Evolutionary conservation across 2,888 invertebrate genomes (phyloP).

Genomic region (Oxytorus armatus): DNA sequence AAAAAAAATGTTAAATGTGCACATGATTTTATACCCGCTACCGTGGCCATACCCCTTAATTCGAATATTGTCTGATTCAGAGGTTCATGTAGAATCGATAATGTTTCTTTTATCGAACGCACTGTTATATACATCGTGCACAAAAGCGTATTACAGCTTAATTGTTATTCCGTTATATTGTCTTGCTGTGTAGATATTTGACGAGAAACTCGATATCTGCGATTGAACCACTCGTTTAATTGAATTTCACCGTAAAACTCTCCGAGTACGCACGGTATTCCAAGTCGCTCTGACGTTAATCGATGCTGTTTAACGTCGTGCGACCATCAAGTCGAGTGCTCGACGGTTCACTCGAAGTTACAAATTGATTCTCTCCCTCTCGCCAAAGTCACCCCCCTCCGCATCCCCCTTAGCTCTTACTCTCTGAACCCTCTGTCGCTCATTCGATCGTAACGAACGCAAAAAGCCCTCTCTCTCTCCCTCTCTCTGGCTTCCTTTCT

Average conservation of each 20-base stretch:
- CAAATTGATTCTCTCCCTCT: constrained; percentile 34
- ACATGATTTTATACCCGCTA: no score
- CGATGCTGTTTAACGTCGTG: constrained; percentile 56
- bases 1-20: no score
- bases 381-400: constrained; percentile 30
- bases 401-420: constrained; percentile 16
- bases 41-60: no score
- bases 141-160: neutral
- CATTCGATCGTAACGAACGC: constrained; percentile 39
- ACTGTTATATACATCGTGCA: neutral
- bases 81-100: no score
- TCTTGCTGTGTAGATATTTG: neutral
- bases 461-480: constrained; percentile 35
- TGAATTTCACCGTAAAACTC: constrained; percentile 23
- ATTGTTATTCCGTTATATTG: neutral
- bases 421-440: constrained; percentile 22
- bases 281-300: constrained; percentile 36
- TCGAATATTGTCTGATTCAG: no score
- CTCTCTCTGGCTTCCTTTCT: neutral
- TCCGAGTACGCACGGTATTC: constrained; percentile 2
- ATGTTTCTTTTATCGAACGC: no score
- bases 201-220: constrained; percentile 23
- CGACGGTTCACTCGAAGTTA: constrained; percentile 49
- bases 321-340: constrained; percentile 50
- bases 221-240: constrained; percentile 44